These are phyloP conservation scores for Platycheirus albimanus DNA, from an alignment of 2,888 invertebrate genomes.

Conservation along the genomic window DNA sequence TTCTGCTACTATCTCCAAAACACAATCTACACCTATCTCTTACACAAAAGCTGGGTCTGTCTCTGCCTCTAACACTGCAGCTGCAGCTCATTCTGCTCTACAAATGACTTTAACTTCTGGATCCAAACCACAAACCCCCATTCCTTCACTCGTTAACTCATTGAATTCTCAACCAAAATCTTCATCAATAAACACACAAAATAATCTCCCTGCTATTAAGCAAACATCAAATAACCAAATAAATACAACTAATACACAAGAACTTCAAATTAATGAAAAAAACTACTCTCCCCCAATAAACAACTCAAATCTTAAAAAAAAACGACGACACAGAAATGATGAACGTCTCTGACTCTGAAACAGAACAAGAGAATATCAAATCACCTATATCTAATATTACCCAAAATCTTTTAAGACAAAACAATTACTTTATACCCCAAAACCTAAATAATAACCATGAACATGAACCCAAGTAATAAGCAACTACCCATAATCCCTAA, in stretches of 20 bases:
- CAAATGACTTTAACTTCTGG: too few species aligned
- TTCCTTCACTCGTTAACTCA: background rate
- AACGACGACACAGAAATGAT: background rate
- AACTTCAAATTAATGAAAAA: background rate
- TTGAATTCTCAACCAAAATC: background rate
- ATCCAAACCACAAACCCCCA: background rate
- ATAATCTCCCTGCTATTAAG: background rate
- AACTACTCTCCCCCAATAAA: too few species aligned
- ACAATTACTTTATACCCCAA: background rate
- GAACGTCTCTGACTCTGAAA: background rate
- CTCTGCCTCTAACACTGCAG: too few species aligned
- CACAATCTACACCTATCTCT: too few species aligned
- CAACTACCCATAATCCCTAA: background rate
- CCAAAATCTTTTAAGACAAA: background rate
- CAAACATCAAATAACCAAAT: slow-evolving; percentile 6
- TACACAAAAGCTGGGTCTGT: too few species aligned
- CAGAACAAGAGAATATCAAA: background rate
- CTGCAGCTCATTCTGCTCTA: too few species aligned
- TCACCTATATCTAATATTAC: slow-evolving; percentile 12
- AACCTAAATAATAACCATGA: slow-evolving; percentile 7
- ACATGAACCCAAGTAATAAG: slow-evolving; percentile 1
- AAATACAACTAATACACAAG: background rate
- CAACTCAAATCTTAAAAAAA: background rate
- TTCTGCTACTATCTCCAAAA: too few species aligned
- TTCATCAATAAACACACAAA: background rate